Base-by-base conservation (phyloP, 2,113 vertebrate species). In the Phodopus roborovskii region DNA sequence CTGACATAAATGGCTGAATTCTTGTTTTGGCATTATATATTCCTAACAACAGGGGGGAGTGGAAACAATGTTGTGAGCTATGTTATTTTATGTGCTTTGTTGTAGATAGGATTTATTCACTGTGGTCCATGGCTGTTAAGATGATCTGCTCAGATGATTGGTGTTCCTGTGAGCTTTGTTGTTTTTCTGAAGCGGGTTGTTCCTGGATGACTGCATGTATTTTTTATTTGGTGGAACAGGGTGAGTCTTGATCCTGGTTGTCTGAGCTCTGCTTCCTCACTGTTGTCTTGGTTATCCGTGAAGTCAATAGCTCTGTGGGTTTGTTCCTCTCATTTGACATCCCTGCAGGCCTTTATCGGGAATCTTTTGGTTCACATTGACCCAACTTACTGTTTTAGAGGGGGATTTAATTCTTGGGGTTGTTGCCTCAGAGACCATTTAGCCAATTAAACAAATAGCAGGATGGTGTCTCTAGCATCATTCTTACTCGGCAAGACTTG, bases 1-100 rank as follows among this genome's bases (percentile, higher is more conserved):
- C 89, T 96, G 91, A 94, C 89, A 84, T 90, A 96, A 96, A 91
- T 96, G 91, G 92, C 93, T 91, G 83, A 81, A 62, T 93, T 87
- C 88, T 96, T 95, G 88, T 96, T 97, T 94, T 94, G 75, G 64
- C 88, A 39, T 96, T 96, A 48, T 88, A 58, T 94, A 92, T 73
- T 95, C 83, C 87, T 95, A 97, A 95, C 84, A 96, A 39, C 62
- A 58, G 89, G 12, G 12, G 62, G 24, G 58, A 94, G 75, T 68
- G 90, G 81, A 90, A 94, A 90, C 60, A 84, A 79, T 75, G 64
- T 87, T 91, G 48, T 20, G 36, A 68, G 90, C 81, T 94, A 45
- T 71, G 79, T 96, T 90, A 84, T 85, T 91, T 50, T 92, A 0
- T 92, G 12, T 87, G 81, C 87, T 58, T 93, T 84, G 91, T 84